Evolutionary conservation across 2,113 vertebrate species (phyloP).

Genomic region (Emydocephalus ijimae): DNA sequence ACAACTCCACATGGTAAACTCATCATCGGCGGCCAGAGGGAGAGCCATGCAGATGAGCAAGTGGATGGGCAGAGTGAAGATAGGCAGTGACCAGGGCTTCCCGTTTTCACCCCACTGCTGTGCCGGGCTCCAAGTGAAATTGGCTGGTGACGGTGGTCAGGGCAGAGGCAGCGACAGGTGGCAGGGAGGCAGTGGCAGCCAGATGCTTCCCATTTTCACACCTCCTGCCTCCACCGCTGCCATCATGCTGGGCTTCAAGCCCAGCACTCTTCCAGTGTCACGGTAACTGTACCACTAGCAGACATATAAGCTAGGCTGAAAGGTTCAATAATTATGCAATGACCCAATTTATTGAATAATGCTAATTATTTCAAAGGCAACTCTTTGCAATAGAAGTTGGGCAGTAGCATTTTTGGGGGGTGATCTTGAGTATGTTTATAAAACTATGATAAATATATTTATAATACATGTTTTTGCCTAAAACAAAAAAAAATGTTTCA

Average conservation of each 20-base stretch:
- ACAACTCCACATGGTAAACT: neutral
- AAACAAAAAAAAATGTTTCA: neutral
- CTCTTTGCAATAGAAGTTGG: neutral
- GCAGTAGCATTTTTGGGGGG: neutral
- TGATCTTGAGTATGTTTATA: neutral
- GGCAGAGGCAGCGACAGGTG: no score
- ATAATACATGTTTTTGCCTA: neutral
- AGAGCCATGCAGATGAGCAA: neutral
- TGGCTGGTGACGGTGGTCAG: no score
- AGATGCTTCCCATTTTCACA: neutral
- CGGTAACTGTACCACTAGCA: no score
- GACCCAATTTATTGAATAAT: neutral
- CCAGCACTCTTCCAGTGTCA: neutral
- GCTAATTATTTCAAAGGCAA: slow-evolving; percentile 22
- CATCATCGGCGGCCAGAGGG: neutral
- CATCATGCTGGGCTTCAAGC: no score
- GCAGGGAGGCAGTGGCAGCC: no score
- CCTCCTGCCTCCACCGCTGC: neutral
- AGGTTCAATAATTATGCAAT: neutral
- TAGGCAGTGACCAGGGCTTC: neutral
- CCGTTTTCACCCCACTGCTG: neutral
- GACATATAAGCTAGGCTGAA: neutral
- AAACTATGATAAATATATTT: neutral
- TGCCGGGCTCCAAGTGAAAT: neutral
- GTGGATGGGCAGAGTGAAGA: neutral